Evolutionary conservation across 2,797 vertebrate species (phyloP).

Genomic region (Octomys mimax): DNA sequence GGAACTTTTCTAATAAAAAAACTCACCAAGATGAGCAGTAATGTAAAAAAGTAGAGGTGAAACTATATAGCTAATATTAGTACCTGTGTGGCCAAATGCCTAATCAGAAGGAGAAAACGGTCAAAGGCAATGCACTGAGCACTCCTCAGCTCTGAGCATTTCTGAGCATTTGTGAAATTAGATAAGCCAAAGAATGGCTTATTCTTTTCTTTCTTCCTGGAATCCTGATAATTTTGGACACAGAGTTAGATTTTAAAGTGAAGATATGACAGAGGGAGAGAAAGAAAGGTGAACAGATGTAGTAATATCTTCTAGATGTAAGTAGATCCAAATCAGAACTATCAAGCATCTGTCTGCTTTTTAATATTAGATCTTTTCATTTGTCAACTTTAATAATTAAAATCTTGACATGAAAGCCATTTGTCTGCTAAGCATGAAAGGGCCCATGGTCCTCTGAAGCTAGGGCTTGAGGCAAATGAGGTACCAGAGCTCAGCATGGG

Average conservation of each 20-base stretch:
- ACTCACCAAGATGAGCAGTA: background rate
- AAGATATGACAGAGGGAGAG: background rate
- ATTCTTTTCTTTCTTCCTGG: background rate
- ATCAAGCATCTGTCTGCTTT: background rate
- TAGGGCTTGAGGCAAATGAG: fast-evolving
- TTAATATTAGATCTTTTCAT: background rate
- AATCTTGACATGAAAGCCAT: background rate
- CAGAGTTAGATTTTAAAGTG: background rate
- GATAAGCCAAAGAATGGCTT: background rate
- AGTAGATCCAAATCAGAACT: background rate
- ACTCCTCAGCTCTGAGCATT: background rate
- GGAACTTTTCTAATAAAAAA: slow-evolving; percentile 2
- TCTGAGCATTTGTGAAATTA: background rate
- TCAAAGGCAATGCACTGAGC: background rate
- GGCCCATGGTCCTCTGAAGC: background rate
- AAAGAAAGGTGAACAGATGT: background rate
- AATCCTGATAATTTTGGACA: background rate
- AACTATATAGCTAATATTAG: background rate
- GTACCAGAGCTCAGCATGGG: background rate
- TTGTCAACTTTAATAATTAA: background rate
- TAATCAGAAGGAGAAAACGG: background rate
- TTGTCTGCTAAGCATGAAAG: background rate
- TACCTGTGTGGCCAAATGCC: background rate
- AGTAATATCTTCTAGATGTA: background rate
- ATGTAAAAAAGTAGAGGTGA: background rate